These are phyloP conservation scores for Batillaria attramentaria DNA, from an alignment of 1,140 invertebrate species.

Conservation along the genomic window DNA sequence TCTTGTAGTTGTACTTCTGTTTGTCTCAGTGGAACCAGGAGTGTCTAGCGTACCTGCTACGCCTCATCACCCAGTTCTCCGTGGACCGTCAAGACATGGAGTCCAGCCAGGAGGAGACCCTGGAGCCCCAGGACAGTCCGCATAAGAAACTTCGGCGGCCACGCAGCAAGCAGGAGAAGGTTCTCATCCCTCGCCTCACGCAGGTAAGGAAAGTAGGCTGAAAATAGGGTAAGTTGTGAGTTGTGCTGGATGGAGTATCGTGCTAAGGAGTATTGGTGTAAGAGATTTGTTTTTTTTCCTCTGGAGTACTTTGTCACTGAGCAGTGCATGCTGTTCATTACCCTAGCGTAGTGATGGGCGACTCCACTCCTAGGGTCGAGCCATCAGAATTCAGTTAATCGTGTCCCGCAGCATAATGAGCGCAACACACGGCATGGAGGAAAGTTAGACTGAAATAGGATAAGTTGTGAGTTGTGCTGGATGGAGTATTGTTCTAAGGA, in stretches of 20 bases:
- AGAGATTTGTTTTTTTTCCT: too few relatives aligned
- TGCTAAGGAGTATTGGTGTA: too few relatives aligned
- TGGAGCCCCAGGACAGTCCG: conserved; percentile 63
- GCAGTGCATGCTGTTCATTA: too few relatives aligned
- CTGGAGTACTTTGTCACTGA: too few relatives aligned
- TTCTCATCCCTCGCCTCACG: conserved; percentile 79
- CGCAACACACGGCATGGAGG: too few relatives aligned
- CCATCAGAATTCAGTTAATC: too few relatives aligned
- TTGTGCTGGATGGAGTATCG: background rate
- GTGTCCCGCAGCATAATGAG: too few relatives aligned
- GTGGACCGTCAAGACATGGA: conserved; percentile 73
- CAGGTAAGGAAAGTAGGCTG: conserved; percentile 70
- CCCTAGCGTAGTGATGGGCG: too few relatives aligned
- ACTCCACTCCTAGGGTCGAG: too few relatives aligned
- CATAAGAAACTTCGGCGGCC: conserved; percentile 70
- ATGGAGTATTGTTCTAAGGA: too few relatives aligned
- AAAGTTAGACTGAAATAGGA: too few relatives aligned
- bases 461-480: background rate
- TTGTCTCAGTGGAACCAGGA: conserved; percentile 89
- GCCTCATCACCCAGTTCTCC: conserved; percentile 85
- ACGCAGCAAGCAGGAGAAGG: conserved; percentile 74
- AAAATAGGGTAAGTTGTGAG: too few relatives aligned
- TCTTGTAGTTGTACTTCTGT: conserved; percentile 13
- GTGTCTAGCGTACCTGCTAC: conserved; percentile 88
- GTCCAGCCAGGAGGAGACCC: conserved; percentile 60